A percentile compares a stretch with the other conserved stretches of the same genome.
These are phyloP conservation scores for Otolemur garnettii DNA, from an alignment of 2,113 vertebrate genomes.

Conservation along the genomic window DNA sequence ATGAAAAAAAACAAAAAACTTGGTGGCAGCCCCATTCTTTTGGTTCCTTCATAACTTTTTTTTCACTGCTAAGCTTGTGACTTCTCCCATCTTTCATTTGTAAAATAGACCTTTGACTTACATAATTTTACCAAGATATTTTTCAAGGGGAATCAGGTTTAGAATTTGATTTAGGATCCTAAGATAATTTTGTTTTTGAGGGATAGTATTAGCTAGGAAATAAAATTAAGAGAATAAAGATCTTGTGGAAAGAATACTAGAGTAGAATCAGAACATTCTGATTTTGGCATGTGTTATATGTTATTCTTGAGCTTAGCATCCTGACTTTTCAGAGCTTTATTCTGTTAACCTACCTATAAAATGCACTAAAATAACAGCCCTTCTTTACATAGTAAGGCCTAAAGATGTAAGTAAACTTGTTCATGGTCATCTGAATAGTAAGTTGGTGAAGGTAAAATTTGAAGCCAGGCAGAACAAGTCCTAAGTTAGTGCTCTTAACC, in stretches of 20 bases:
- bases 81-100: background rate
- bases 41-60: background rate
- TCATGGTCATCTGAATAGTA: background rate
- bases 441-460: background rate
- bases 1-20: background rate
- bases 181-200: background rate
- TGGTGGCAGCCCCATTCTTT: background rate
- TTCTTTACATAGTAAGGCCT: background rate
- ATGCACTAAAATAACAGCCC: background rate
- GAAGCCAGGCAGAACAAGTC: background rate
- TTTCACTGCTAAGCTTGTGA: background rate
- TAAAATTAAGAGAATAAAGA: constrained; percentile 42
- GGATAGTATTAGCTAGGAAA: background rate
- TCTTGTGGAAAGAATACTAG: background rate
- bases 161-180: constrained; percentile 1
- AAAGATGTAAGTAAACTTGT: background rate
- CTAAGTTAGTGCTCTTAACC: background rate
- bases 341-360: constrained; percentile 4
- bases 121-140: background rate
- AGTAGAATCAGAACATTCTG: background rate
- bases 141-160: constrained; percentile 16
- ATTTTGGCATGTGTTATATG: background rate
- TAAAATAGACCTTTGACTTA: constrained; percentile 16
- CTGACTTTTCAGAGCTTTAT: background rate
- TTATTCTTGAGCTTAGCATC: background rate